Evolutionary conservation across 2,113 vertebrate genomes (phyloP).

Genomic region (Apeltes quadracus): DNA sequence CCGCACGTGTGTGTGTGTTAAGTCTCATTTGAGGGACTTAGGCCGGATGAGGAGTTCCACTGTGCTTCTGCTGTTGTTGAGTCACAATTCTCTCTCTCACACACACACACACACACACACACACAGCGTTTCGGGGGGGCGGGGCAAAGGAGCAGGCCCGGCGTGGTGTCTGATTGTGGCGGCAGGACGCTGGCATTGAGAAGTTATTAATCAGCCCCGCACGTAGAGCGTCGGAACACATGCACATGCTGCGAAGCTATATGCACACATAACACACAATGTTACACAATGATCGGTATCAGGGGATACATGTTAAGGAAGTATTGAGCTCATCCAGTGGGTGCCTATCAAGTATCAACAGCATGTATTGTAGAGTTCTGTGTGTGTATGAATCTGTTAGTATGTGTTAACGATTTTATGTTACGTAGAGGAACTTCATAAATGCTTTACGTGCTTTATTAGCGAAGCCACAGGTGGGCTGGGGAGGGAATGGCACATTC

Average conservation of each 20-base stretch:
- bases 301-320: no score
- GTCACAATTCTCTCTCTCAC: conserved; percentile 35
- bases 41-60: conserved; percentile 47
- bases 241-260: conserved; percentile 49
- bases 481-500: neutral
- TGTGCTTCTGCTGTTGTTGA: conserved; percentile 39
- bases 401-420: conserved; percentile 28
- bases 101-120: conserved; percentile 8
- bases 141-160: conserved; percentile 38
- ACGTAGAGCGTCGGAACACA: conserved; percentile 48
- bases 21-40: conserved; percentile 56
- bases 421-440: conserved; percentile 2
- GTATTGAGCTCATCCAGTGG: neutral
- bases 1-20: conserved; percentile 16
- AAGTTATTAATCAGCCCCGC: conserved; percentile 51
- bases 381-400: conserved; percentile 11
- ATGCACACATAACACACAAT: no score
- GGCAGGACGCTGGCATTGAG: conserved; percentile 62
- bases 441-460: conserved; percentile 39
- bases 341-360: conserved; percentile 16
- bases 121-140: no score
- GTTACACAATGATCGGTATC: no score
- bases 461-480: conserved; percentile 29
- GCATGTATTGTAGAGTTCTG: conserved; percentile 8
- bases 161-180: conserved; percentile 64